Base-by-base conservation (phyloP, 2,113 vertebrate genomes). In the Salvelinus sp. region DNA sequence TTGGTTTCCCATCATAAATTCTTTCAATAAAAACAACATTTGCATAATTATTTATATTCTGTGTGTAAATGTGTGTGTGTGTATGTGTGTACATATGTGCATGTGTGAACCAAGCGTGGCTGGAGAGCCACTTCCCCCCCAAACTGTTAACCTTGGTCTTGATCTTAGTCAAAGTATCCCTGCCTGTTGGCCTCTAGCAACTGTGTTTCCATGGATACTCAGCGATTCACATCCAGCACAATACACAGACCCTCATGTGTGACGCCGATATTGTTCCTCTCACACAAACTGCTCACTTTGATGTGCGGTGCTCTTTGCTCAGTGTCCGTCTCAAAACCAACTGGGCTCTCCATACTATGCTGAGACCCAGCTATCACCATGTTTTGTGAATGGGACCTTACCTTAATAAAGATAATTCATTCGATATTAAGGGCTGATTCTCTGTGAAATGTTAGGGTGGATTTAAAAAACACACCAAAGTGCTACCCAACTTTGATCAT, bases 261-360 rank as follows among this genome's bases (percentile, higher is more conserved):
- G 93, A 93, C 87, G 72, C 85, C 0, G 44, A 69, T 79, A 92
- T 95, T 95, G 95, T 94, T 94, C 92, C 87, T 63, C 80, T 81
- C 88, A 93, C 93, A 92, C 74, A 89, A 86, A 91, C 82, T 92
- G 88, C 91, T 93, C 92, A 92, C 91, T 94, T 94, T 93, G 93
- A 94, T 93, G 90, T 92, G 86, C 83, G 88, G 88, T 91, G 66
- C 30, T 75, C 58, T 28, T 38, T 28, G 38, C 38, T 25, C 23
- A 10, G 14, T 50, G 38, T 50, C 62, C 18, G 38, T 48, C 44
- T 47, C 3, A 18, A 25, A 60, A 63, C 22, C 7, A 22, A 22
- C n/a, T 63, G 48, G 3, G 14, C 2, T 63, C n/a, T 22, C 60
- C 10, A 23, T 63, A 22, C 60, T 63, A 54, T 4, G 12, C 16